Evolutionary conservation across 2,113 vertebrate species (phyloP), one percentile per base, ranked within the genome.

Genomic region (Notarius lentiginosus): DNA sequence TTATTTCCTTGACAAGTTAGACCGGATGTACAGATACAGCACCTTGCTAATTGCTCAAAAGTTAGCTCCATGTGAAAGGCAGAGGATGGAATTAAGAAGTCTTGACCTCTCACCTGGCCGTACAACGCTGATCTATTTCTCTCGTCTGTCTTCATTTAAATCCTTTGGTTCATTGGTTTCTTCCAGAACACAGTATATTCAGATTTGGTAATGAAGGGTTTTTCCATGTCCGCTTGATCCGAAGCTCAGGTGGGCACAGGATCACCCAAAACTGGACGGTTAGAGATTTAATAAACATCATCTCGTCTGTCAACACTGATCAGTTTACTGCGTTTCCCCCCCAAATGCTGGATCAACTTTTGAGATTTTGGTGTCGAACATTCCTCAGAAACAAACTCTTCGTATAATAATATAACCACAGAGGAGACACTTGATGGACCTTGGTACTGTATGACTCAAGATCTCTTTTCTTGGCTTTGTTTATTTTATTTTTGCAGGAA

Each of bases 401-500:
- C 17, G 9, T 47, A 4, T 73, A 20, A 10, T 30, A 58, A 30
- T 58, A 79, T 56, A 18, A 56, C 5, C 55, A 20, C 27, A 18
- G 53, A 58, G 55, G 14, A 60, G n/a, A 60, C 53, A 58, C 14
- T 2, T 12, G 76, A 30, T 34, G 56, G 5, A 60, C 56, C 17
- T 72, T 41, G 53, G 7, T 56, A 80, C 27, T 30, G 30, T 30
- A 30, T 30, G 30, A 80, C 15, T 7, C 17, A 30, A 2, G 79
- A 68, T 66, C 68, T 84, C 2, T 17, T 79, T 84, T 55, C 81
- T 89, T 70, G 75, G 73, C 30, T 9, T 60, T 17, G 10, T 1
- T 41, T 80, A 41, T 41, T 41, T 41, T 41, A 41, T 41, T 80
- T 63, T 79, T 75, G 56, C 61, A 56, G 75, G 84, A 68, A 34